Evolutionary conservation across 2,113 vertebrate species (phyloP), one percentile per base, ranked within the genome.

Genomic region (Lethenteron camtschaticum): DNA sequence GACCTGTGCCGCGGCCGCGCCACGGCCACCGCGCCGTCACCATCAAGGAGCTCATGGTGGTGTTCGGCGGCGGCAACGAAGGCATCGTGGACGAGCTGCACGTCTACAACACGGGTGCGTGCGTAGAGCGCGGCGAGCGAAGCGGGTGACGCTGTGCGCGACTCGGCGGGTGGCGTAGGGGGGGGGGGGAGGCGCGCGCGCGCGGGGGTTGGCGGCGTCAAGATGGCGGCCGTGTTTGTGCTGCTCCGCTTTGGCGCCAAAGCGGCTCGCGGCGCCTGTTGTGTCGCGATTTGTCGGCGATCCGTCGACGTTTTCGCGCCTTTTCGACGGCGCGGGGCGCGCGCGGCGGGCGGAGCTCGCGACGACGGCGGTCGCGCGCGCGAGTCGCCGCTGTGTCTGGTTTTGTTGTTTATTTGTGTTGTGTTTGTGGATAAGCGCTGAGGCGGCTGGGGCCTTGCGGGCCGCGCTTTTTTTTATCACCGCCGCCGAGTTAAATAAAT

Each of bases 21-120:
- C 88, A 90, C 72, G 88, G 88, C 72, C 88, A 90, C 79, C 79
- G 88, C 72, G 88, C 88, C 24, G 88, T 89, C 72, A 84, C 88
- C 56, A 90, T 90, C 74, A 89, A 89, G 75, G 88, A 90, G 69
- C 82, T 90, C 10, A 90, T 90, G 81, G 87, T 90, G 68, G 87
- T 90, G 11, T 90, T 90, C 68, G 88, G 88, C 9, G 88, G 88
- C 56, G 87, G 88, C 73, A 90, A 89, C 75, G 88, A 89, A 75
- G 88, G 88, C 10, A 89, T 90, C 71, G 88, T 89, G 73, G 88
- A 90, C 73, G 88, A 90, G 76, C 75, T 90, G 57, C 87, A 90
- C 76, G 87, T 90, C 73, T 89, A 90, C 78, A 89, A 90, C 76
- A 90, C 87, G 3, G 87, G 87, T 90, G 76, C 83, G 83, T 70